Conservation (phyloP, 1,140 invertebrate genomes). For the Xylocopa sonorina region DNA sequence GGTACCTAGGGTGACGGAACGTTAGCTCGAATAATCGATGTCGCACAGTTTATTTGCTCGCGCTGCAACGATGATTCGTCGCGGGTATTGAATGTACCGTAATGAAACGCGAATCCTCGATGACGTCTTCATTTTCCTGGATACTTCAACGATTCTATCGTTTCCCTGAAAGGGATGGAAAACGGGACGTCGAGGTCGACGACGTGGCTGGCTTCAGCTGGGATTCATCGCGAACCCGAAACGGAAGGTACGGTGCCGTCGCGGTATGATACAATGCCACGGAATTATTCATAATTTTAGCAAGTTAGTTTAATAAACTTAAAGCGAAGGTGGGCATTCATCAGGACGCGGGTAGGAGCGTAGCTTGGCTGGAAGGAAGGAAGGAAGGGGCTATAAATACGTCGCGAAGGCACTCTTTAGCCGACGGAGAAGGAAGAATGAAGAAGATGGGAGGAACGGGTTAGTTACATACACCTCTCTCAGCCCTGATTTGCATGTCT, state of each 20-base stretch:
- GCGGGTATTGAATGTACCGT: not conserved
- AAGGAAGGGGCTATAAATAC: slow-evolving; percentile 79
- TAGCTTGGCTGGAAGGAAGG: slow-evolving; percentile 55
- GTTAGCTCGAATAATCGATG: not conserved
- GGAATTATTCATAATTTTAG: slow-evolving; percentile 75
- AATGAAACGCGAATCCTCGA: slow-evolving; percentile 7
- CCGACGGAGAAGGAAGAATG: slow-evolving; percentile 34
- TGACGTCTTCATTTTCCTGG: slow-evolving; percentile 33
- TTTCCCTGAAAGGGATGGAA: not conserved
- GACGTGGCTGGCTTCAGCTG: not conserved
- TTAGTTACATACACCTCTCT: slow-evolving; percentile 71
- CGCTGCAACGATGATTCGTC: not conserved
- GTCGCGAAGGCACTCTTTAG: slow-evolving; percentile 71
- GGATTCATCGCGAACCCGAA: slow-evolving; percentile 33
- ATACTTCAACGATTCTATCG: slow-evolving; percentile 16
- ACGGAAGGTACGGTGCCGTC: slow-evolving; percentile 30
- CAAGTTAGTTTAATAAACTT: slow-evolving; percentile 76
- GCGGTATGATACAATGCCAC: slow-evolving; percentile 67
- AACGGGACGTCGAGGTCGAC: not conserved
- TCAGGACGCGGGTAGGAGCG: slow-evolving; percentile 64
- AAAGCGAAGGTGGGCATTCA: slow-evolving; percentile 72
- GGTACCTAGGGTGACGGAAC: not conserved
- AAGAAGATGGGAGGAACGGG: slow-evolving; percentile 54
- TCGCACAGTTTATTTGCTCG: not conserved
- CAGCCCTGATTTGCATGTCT: slow-evolving; percentile 76